Evolutionary conservation across 2,797 vertebrate species (phyloP).

Genomic region (Poecilia picta): DNA sequence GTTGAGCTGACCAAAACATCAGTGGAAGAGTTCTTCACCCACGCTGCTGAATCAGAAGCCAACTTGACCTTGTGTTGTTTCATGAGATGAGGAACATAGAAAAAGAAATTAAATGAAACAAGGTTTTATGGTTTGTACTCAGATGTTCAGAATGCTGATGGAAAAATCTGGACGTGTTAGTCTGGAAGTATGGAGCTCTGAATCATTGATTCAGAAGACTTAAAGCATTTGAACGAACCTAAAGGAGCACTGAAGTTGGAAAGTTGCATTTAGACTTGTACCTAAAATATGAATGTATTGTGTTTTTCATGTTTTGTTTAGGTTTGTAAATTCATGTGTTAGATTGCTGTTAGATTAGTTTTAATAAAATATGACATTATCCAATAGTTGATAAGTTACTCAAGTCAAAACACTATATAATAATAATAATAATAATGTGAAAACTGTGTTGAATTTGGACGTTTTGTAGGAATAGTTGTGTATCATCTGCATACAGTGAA

Average conservation of each 20-base stretch:
- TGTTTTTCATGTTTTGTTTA: background rate
- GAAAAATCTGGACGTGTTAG: background rate
- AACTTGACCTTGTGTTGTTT: background rate
- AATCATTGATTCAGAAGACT: background rate
- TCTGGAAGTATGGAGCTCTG: background rate
- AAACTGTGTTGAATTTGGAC: background rate
- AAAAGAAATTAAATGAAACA: background rate
- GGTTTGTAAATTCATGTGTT: background rate
- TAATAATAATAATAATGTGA: background rate
- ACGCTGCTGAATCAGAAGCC: background rate
- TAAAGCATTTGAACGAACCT: background rate
- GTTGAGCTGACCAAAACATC: background rate
- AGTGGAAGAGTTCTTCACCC: background rate
- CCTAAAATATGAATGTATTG: background rate
- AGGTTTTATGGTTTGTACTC: background rate
- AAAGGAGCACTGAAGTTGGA: background rate
- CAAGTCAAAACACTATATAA: background rate
- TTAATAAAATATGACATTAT: background rate
- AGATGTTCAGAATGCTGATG: background rate
- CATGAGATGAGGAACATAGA: background rate
- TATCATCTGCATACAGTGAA: background rate
- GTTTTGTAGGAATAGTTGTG: background rate
- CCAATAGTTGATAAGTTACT: too few relatives aligned
- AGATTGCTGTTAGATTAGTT: background rate
- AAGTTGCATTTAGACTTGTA: background rate